A percentile compares a stretch with the other conserved stretches of the same genome.
phyloP scores from a whole-genome alignment of 2,888 invertebrate genomes.

The Clunio marinus region DNA sequence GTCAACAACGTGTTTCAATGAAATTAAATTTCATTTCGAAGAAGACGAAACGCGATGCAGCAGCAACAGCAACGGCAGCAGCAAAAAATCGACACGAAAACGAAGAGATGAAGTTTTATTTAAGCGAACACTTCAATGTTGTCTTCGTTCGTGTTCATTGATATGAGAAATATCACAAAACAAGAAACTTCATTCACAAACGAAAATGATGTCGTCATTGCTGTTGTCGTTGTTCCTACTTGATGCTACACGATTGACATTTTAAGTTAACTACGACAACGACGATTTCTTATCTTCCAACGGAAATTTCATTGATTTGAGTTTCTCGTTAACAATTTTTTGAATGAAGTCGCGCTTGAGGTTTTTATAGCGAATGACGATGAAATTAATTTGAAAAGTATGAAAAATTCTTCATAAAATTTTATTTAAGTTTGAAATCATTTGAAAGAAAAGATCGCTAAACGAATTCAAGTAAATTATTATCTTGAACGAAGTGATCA shows the following conservation, averaged over 20 bases:
- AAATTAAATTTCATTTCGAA: conserved; percentile 14
- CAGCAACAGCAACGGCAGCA: neutral
- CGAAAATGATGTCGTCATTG: neutral
- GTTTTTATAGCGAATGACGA: too few relatives aligned
- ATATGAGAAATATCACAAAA: neutral
- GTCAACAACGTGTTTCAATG: conserved; percentile 13
- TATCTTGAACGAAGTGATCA: conserved; percentile 1
- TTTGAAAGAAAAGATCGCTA: neutral
- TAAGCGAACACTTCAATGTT: neutral
- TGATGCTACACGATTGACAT: conserved; percentile 24
- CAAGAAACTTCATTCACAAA: conserved; percentile 28
- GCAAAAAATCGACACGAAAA: too few relatives aligned
- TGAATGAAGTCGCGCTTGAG: conserved; percentile 12
- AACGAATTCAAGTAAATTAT: conserved; percentile 5
- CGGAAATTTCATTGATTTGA: too few relatives aligned
- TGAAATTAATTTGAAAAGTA: too few relatives aligned
- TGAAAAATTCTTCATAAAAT: neutral
- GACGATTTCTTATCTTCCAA: conserved; percentile 7
- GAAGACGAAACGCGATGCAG: neutral
- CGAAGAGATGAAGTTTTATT: too few relatives aligned
- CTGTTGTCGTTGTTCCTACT: neutral
- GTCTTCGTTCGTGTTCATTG: neutral
- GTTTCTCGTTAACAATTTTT: neutral
- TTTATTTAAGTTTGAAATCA: neutral
- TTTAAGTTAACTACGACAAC: too few relatives aligned